Evolutionary conservation across 2,113 vertebrate species (phyloP).

Genomic region (Callithrix jacchus): DNA sequence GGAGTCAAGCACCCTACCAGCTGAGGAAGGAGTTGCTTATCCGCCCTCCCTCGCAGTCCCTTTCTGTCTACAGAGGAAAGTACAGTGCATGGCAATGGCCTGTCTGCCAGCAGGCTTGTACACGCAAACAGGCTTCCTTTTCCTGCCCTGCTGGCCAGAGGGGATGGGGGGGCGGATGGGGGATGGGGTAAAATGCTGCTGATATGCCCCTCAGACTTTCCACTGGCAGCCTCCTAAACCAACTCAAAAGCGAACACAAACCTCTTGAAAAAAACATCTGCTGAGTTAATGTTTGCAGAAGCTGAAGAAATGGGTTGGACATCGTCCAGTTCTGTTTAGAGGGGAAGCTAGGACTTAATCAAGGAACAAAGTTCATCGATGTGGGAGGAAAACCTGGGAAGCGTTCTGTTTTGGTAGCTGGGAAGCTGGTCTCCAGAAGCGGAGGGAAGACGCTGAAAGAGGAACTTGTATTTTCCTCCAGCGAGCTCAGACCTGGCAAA

Average conservation of each 20-base stretch:
- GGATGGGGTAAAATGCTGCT: no score
- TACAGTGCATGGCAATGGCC: not conserved
- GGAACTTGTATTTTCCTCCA: not conserved
- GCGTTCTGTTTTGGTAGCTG: not conserved
- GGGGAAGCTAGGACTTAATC: constrained; percentile 71
- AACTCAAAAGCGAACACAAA: not conserved
- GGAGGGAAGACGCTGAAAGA: not conserved
- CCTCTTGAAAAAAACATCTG: constrained; percentile 72
- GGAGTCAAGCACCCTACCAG: not conserved
- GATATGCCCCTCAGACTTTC: not conserved
- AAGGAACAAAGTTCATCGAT: constrained; percentile 74
- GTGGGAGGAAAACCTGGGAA: constrained; percentile 63
- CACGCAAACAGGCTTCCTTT: constrained; percentile 7
- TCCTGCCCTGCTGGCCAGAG: not conserved
- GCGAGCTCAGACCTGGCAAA: not conserved
- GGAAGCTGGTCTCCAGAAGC: not conserved
- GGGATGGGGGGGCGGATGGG: fast-evolving
- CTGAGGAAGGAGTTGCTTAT: not conserved
- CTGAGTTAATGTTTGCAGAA: constrained; percentile 79
- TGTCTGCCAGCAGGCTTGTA: not conserved
- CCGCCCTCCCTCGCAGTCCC: not conserved
- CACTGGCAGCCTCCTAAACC: not conserved
- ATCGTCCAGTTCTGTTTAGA: constrained; percentile 68
- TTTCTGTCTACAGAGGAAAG: not conserved
- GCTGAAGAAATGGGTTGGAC: constrained; percentile 63